A percentile compares a stretch with the other conserved stretches of the same genome.
Conservation (phyloP, 1,140 invertebrate species). For the Dendroctonus valens region DNA sequence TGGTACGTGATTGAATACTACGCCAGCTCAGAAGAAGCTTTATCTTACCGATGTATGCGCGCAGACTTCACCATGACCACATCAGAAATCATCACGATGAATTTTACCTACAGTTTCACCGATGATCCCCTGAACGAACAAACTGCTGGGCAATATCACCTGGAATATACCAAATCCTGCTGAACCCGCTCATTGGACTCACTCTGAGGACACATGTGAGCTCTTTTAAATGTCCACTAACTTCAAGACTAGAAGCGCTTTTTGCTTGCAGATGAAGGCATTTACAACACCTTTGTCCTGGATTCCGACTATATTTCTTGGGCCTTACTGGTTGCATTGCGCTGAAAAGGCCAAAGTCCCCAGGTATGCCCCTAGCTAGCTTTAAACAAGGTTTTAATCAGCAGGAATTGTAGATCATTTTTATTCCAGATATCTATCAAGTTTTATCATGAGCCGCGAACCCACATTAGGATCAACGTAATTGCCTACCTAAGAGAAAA, state of each 20-base stretch:
- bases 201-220: constrained; percentile 78
- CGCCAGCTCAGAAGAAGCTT: constrained; percentile 78
- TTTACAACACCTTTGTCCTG: constrained; percentile 83
- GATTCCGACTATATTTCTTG: constrained; percentile 80
- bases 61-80: constrained; percentile 66
- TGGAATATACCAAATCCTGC: constrained; percentile 73
- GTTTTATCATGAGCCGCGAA: constrained; percentile 75
- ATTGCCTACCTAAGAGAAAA: constrained; percentile 57
- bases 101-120: constrained; percentile 80
- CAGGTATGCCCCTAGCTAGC: constrained; percentile 44
- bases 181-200: constrained; percentile 77
- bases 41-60: constrained; percentile 79
- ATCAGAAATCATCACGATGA: constrained; percentile 63
- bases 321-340: constrained; percentile 79
- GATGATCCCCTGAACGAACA: constrained; percentile 79
- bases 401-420: constrained; percentile 7
- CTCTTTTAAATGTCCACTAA: neutral
- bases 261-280: constrained; percentile 70
- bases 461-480: constrained; percentile 60
- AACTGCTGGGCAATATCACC: constrained; percentile 78
- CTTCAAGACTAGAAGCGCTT: neutral
- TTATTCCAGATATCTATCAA: constrained; percentile 65
- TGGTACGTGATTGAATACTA: constrained; percentile 87
- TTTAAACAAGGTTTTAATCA: neutral
- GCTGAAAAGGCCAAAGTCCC: constrained; percentile 78